Conservation (phyloP, 2,888 invertebrate species). For the Monoplex corrugatus region DNA sequence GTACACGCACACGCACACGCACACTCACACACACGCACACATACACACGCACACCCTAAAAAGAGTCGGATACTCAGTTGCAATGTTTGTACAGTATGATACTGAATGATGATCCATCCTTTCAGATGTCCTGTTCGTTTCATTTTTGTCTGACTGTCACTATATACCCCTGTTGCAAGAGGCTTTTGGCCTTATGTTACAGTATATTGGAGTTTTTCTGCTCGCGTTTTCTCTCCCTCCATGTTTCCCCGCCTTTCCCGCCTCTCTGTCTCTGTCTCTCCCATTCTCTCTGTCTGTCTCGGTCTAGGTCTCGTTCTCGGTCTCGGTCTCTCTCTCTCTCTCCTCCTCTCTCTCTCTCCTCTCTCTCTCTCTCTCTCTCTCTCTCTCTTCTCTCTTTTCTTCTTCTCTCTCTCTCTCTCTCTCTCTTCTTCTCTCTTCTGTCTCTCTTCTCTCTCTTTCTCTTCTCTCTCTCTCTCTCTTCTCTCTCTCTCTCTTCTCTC, state of each 20-base stretch:
- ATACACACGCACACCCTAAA: neutral
- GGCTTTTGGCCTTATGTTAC: too few relatives aligned
- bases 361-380: neutral
- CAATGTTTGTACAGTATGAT: neutral
- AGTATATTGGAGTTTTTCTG: too few relatives aligned
- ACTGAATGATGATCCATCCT: neutral
- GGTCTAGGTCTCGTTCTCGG: neutral
- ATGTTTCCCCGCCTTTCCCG: too few relatives aligned
- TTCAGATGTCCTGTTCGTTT: neutral
- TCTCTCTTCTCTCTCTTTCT: neutral
- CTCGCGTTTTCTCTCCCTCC: too few relatives aligned
- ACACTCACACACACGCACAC: constrained; percentile 21
- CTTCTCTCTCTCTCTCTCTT: neutral
- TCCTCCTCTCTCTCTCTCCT: neutral
- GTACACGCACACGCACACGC: constrained; percentile 2
- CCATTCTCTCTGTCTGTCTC: neutral
- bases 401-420: constrained; percentile 23
- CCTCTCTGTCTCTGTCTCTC: too few relatives aligned
- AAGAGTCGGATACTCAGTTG: neutral
- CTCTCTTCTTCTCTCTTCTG: neutral
- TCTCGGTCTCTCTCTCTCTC: neutral
- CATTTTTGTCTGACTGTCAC: too few relatives aligned
- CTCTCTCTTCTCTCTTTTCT: neutral
- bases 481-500: neutral
- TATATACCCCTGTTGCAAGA: too few relatives aligned